phyloP scores from a whole-genome alignment of 2,113 vertebrate species.

The Brienomyrus longianalis region DNA sequence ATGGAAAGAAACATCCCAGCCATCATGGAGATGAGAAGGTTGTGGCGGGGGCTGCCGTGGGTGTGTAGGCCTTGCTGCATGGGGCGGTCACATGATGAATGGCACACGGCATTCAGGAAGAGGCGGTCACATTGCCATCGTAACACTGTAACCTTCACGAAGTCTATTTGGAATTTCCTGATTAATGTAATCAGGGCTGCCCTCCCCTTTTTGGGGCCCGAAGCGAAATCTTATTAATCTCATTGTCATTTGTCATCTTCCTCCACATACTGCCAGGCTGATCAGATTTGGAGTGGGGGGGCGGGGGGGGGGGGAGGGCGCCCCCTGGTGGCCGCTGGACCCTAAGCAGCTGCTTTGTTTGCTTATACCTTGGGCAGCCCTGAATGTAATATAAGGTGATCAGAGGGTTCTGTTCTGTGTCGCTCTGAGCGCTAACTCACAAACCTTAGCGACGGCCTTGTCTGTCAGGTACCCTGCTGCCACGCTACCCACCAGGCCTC shows the following conservation, averaged over 20 bases:
- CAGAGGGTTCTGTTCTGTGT: background rate
- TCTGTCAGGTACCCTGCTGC: conserved; percentile 89
- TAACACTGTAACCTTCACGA: background rate
- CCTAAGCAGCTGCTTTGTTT: background rate
- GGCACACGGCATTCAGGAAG: background rate
- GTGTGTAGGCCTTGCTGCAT: conserved; percentile 66
- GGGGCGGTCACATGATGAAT: background rate
- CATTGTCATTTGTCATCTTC: background rate
- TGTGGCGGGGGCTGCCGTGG: conserved; percentile 83
- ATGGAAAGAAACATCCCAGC: conserved; percentile 82
- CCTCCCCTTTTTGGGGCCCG: background rate
- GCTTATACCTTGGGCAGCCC: background rate
- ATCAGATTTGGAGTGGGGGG: background rate
- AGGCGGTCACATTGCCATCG: background rate
- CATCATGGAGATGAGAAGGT: conserved; percentile 87
- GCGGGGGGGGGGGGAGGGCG: background rate
- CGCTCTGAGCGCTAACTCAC: conserved; percentile 28
- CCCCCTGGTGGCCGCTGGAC: background rate
- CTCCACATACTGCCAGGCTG: background rate
- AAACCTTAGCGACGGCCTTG: conserved; percentile 83
- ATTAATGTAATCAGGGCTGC: background rate
- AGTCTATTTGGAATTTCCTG: background rate
- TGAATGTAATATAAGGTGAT: background rate
- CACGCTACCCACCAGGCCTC: conserved; percentile 85
- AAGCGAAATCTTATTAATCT: background rate